Evolutionary conservation across 2,888 invertebrate genomes (phyloP).

Genomic region (Morinoia aosen): DNA sequence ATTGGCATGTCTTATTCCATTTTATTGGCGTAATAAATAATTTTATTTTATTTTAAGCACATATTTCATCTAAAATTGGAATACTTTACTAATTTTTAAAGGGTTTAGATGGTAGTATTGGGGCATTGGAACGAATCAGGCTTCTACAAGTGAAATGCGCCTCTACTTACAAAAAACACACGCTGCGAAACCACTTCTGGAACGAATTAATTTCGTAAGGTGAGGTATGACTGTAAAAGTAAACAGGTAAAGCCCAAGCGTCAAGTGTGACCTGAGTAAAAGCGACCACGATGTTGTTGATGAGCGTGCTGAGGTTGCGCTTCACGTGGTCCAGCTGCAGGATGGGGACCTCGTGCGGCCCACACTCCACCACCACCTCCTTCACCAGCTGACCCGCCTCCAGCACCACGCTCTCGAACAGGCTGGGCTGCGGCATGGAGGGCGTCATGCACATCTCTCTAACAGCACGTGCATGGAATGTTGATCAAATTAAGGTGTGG

Average conservation of each 20-base stretch:
- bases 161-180: no score
- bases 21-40: no score
- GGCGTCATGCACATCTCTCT: neutral
- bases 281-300: slow-evolving; percentile 77
- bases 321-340: slow-evolving; percentile 75
- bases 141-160: no score
- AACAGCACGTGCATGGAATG: neutral
- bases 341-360: slow-evolving; percentile 79
- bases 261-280: slow-evolving; percentile 70
- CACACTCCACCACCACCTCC: slow-evolving; percentile 79
- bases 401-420: slow-evolving; percentile 81
- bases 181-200: no score
- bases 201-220: no score
- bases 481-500: neutral
- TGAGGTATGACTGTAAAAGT: no score
- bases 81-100: no score
- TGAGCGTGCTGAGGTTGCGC: slow-evolving; percentile 73
- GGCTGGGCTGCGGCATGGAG: slow-evolving; percentile 76
- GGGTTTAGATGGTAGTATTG: no score
- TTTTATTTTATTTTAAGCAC: no score
- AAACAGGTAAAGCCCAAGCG: neutral
- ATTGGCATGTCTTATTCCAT: no score
- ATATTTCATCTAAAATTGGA: no score
- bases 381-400: slow-evolving; percentile 79
- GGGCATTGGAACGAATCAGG: no score